Conservation (phyloP, 2,888 invertebrate species). For the Lithophane socia region DNA sequence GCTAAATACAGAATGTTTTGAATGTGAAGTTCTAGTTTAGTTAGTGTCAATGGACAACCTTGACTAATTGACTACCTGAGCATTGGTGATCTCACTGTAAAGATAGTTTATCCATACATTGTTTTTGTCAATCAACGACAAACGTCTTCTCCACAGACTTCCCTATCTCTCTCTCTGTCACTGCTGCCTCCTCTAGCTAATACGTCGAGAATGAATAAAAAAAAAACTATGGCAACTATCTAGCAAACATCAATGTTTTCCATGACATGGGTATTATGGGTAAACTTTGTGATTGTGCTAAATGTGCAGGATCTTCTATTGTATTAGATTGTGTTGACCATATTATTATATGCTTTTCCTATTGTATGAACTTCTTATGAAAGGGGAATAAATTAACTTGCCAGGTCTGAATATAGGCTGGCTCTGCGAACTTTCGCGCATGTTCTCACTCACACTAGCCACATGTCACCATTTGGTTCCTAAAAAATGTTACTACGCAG, state of each 20-base stretch:
- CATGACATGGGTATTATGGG: background rate
- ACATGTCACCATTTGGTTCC: too few species aligned
- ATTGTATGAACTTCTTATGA: too few species aligned
- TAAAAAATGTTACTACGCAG: too few species aligned
- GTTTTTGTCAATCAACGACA: background rate
- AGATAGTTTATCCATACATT: background rate
- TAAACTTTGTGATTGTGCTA: too few species aligned
- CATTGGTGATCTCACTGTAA: conserved; percentile 21
- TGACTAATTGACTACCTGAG: conserved; percentile 34
- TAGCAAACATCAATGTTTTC: too few species aligned
- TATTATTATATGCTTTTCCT: too few species aligned
- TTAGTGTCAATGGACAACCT: conserved; percentile 31
- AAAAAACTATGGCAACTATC: background rate
- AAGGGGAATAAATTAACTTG: too few species aligned
- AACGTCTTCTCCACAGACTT: background rate
- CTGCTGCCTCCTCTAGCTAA: background rate
- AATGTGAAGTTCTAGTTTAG: conserved; percentile 17
- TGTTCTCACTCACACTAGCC: too few species aligned
- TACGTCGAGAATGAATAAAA: background rate
- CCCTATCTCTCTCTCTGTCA: background rate
- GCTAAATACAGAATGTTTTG: conserved; percentile 17
- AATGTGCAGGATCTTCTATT: too few species aligned
- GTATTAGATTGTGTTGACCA: too few species aligned
- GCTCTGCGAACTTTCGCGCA: too few species aligned
- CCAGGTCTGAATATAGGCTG: too few species aligned